Base-by-base conservation (phyloP, 2,888 invertebrate species). In the Cephus spinipes region DNA sequence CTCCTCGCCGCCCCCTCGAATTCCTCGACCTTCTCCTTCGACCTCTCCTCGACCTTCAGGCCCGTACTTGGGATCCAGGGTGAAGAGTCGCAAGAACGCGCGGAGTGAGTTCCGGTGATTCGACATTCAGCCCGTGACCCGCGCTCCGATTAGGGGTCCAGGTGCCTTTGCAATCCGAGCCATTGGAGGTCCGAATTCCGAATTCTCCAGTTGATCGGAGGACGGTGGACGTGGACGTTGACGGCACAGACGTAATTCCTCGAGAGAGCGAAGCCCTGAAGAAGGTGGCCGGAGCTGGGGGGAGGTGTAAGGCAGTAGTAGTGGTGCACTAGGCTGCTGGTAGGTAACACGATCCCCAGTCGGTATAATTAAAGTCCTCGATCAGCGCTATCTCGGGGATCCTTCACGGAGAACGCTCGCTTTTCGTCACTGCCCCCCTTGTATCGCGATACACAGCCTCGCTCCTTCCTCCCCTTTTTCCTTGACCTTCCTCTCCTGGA, bases 331-430 rank as follows among this genome's bases (percentile, higher is more conserved):
- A 69, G 30, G 69, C 69, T 32, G 69, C 69, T 32, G 69, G 30
- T 12, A 34, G 30, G 84, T 84, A 85, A 85, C 79, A 83, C 80
- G 84, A 83, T 83, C 83, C 80, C 78, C 80, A 79, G 82, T 81
- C 76, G 79, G 80, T 79, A 83, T 86, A 86, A 87, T 87, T 86
- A 83, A 85, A 85, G 85, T 84, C 83, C 83, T 87, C 85, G 83
- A 85, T 85, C 87, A 86, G 79, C 86, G 82, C 81, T 85, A 85
- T 85, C 86, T 84, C 79, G 75, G 73, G 36, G 77, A 82, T 85
- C 85, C 33, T 34, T 34, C 33, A 34, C 9, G 83, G 80, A 81
- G 73, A 76, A 81, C 80, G 83, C 81, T 82, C 83, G 82, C 82
- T 85, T 87, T 87, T 85, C 85, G 84, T 87, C 85, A 86, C 85